phyloP scores from a whole-genome alignment of 2,113 vertebrate species.

The Scatophagus argus region DNA sequence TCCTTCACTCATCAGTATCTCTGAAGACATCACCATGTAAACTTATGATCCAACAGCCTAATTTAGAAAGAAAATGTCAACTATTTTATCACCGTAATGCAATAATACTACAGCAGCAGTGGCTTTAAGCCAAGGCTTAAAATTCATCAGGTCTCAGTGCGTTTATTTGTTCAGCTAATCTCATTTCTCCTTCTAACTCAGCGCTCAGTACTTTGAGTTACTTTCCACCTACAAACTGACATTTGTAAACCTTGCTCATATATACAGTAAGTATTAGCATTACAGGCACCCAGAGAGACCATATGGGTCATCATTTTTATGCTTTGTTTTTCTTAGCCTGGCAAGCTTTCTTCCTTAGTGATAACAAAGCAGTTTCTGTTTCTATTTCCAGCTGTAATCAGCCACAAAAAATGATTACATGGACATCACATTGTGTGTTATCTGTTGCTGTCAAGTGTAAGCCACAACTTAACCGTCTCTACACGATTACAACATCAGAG shows the following conservation, averaged over 20 bases:
- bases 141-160: not conserved
- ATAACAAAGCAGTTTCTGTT: not conserved
- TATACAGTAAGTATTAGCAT: not conserved
- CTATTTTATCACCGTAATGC: not conserved
- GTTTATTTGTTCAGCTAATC: not conserved
- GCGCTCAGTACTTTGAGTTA: no score
- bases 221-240: no score
- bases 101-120: not conserved
- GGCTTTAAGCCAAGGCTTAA: not conserved
- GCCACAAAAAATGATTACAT: not conserved
- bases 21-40: not conserved
- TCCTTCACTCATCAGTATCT: no score
- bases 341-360: not conserved
- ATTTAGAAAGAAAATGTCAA: not conserved
- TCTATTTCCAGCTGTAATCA: not conserved
- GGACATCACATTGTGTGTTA: not conserved
- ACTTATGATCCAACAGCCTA: not conserved
- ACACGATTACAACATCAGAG: not conserved
- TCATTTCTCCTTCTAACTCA: not conserved
- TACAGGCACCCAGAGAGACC: not conserved
- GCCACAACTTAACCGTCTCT: no score
- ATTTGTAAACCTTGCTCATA: no score
- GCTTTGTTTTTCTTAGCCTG: not conserved
- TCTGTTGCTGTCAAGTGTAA: no score
- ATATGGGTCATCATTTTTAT: not conserved